Evolutionary conservation across 2,797 vertebrate species (phyloP).

Genomic region (Florisuga fusca): DNA sequence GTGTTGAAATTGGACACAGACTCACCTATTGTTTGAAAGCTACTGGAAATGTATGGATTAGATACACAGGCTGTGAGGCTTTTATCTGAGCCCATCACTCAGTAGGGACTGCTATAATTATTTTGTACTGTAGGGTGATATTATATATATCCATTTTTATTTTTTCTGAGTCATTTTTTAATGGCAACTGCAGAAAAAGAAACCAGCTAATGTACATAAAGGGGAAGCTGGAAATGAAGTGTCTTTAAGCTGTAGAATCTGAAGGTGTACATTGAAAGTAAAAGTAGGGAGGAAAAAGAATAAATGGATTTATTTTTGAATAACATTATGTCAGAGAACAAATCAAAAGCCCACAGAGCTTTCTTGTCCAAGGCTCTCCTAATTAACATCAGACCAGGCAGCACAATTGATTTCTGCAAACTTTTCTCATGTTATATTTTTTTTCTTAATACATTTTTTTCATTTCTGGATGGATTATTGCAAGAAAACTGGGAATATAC

Average conservation of each 20-base stretch:
- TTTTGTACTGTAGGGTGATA: slow-evolving; percentile 38
- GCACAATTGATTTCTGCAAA: slow-evolving; percentile 70
- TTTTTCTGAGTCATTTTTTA: slow-evolving; percentile 59
- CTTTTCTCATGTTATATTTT: slow-evolving; percentile 71
- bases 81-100: slow-evolving; percentile 30
- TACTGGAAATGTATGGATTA: background rate
- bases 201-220: slow-evolving; percentile 8
- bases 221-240: slow-evolving; percentile 45
- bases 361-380: slow-evolving; percentile 72
- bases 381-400: slow-evolving; percentile 80
- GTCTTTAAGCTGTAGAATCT: slow-evolving; percentile 10
- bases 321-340: slow-evolving; percentile 65
- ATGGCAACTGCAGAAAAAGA: slow-evolving; percentile 41
- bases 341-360: slow-evolving; percentile 78
- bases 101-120: slow-evolving; percentile 34
- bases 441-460: slow-evolving; percentile 49
- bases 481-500: background rate
- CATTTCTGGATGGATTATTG: slow-evolving; percentile 58
- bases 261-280: slow-evolving; percentile 40
- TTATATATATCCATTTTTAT: slow-evolving; percentile 7
- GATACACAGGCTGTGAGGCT: background rate
- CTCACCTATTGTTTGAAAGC: background rate
- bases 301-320: slow-evolving; percentile 69
- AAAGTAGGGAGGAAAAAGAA: slow-evolving; percentile 16
- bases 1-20: background rate